These are phyloP conservation scores for Drosophila crucigera DNA, from an alignment of 2,888 invertebrate genomes.

Conservation along the genomic window DNA sequence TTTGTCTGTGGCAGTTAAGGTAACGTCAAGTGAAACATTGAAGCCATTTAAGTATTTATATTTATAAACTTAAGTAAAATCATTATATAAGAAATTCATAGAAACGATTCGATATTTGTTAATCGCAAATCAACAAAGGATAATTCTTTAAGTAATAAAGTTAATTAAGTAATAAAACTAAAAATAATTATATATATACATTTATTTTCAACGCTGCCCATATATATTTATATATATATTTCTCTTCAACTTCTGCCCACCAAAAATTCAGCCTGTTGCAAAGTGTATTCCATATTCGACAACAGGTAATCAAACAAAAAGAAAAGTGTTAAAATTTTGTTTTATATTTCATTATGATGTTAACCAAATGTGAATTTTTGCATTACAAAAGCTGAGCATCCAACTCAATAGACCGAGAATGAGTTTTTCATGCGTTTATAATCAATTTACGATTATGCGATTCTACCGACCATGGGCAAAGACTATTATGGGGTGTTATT, in stretches of 20 bases:
- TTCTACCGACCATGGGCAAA: constrained; percentile 39
- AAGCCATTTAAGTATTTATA: neutral
- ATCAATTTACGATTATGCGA: constrained; percentile 68
- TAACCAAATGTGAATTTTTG: constrained; percentile 56
- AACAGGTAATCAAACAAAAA: neutral
- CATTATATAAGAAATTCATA: neutral
- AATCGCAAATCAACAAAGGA: neutral
- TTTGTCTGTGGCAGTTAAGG: neutral
- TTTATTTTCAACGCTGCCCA: neutral
- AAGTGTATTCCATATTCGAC: constrained; percentile 12
- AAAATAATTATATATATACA: no score
- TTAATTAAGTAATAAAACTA: neutral
- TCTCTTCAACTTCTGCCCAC: neutral
- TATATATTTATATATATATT: neutral
- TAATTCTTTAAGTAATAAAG: neutral
- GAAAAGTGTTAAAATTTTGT: constrained; percentile 20
- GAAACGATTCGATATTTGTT: neutral
- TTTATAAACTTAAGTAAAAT: neutral
- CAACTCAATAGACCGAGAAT: constrained; percentile 53
- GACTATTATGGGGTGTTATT: constrained; percentile 32
- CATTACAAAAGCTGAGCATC: constrained; percentile 45
- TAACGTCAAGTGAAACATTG: neutral
- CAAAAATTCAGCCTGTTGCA: neutral
- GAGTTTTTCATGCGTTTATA: constrained; percentile 55
- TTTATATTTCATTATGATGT: constrained; percentile 43